These are phyloP conservation scores for Pristionchus fissidentatus DNA, from an alignment of 2,888 invertebrate genomes.

Conservation along the genomic window DNA sequence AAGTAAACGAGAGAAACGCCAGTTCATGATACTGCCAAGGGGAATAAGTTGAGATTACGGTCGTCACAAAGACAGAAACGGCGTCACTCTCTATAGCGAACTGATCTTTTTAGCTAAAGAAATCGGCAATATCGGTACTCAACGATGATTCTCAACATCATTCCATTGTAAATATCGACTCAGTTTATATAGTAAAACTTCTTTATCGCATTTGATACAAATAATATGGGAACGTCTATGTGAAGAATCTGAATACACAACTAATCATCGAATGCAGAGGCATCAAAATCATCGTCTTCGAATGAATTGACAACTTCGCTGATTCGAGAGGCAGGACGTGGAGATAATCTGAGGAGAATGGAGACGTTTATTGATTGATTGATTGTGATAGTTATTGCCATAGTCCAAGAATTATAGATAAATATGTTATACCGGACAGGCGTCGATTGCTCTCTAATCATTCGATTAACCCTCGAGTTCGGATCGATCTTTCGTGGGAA, in stretches of 20 bases:
- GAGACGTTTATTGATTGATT: background rate
- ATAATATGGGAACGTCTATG: too few relatives aligned
- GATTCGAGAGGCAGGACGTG: conserved; percentile 29
- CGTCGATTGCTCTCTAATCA: conserved; percentile 15
- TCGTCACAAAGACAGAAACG: background rate
- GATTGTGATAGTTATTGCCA: background rate
- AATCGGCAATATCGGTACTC: background rate
- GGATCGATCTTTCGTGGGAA: background rate
- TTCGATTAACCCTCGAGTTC: conserved; percentile 22
- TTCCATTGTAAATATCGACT: background rate
- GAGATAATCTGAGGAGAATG: background rate
- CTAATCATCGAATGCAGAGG: conserved; percentile 35
- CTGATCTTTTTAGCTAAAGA: background rate
- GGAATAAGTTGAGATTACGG: background rate
- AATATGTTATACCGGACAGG: background rate
- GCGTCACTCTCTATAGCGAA: background rate
- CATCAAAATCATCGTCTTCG: conserved; percentile 44
- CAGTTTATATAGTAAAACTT: background rate
- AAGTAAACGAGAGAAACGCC: background rate
- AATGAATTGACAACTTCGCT: conserved; percentile 22
- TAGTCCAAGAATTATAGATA: background rate
- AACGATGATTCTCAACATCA: too few relatives aligned
- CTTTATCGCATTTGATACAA: too few relatives aligned
- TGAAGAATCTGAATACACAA: too few relatives aligned
- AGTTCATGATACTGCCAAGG: background rate